Conservation (phyloP, 2,113 vertebrate genomes). For the Paracanthobrama guichenoti region DNA sequence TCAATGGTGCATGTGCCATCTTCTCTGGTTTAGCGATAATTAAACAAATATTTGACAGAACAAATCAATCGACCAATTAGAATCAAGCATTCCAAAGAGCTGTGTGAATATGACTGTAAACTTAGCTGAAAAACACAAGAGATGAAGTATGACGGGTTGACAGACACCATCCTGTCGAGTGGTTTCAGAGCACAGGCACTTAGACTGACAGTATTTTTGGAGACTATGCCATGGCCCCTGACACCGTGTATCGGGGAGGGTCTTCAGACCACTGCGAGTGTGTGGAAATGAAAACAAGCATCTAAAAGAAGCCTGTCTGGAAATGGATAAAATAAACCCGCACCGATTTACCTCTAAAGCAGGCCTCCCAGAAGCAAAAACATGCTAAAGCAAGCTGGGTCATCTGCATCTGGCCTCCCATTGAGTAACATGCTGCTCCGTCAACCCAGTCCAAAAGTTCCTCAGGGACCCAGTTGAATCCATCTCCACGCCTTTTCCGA, state of each 20-base stretch:
- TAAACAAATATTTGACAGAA: conserved; percentile 24
- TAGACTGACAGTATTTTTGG: conserved; percentile 21
- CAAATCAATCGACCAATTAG: background rate
- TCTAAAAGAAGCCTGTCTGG: conserved; percentile 36
- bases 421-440: conserved; percentile 37
- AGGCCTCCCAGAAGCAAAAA: conserved; percentile 57
- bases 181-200: background rate
- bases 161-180: background rate
- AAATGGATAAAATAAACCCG: background rate
- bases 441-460: conserved; percentile 5
- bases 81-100: background rate
- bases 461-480: background rate
- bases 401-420: conserved; percentile 42
- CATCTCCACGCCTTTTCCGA: background rate
- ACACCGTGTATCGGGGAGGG: conserved; percentile 21
- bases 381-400: background rate
- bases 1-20: background rate
- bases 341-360: background rate
- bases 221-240: conserved; percentile 21
- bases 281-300: conserved; percentile 46
- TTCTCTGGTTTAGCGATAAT: background rate
- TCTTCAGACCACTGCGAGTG: background rate
- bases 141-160: background rate
- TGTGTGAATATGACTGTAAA: background rate
- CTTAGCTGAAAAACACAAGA: background rate